phyloP scores from a whole-genome alignment of 2,888 invertebrate species.

The Papilio elwesi region DNA sequence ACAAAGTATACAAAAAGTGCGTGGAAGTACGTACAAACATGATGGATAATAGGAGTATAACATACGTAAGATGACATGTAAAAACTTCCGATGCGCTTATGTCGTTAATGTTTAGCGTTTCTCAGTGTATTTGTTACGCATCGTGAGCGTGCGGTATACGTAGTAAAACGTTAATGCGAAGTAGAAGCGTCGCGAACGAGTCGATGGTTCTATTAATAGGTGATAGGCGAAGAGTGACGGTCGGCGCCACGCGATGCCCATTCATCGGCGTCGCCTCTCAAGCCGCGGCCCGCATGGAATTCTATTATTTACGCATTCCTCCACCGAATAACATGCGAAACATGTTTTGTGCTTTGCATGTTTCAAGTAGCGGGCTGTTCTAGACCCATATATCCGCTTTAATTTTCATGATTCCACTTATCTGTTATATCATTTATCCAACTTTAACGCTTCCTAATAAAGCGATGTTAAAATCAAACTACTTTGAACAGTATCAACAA shows the following conservation, averaged over 20 bases:
- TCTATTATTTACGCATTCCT: slow-evolving; percentile 65
- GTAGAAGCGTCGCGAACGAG: slow-evolving; percentile 50
- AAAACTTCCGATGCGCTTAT: not conserved
- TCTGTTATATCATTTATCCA: too few relatives aligned
- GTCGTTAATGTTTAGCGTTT: slow-evolving; percentile 23
- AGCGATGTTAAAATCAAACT: too few relatives aligned
- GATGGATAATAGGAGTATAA: too few relatives aligned
- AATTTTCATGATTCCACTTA: not conserved
- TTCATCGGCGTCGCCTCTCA: slow-evolving; percentile 66
- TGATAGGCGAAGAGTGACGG: slow-evolving; percentile 60
- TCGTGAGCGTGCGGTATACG: slow-evolving; percentile 37
- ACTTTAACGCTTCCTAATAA: too few relatives aligned
- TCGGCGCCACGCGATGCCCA: slow-evolving; percentile 69
- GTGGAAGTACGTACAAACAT: not conserved
- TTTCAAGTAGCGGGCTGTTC: not conserved
- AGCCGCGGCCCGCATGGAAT: slow-evolving; percentile 55
- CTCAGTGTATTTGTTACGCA: slow-evolving; percentile 31
- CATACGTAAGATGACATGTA: not conserved
- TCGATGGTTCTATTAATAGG: slow-evolving; percentile 71
- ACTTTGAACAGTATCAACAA: too few relatives aligned
- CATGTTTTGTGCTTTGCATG: slow-evolving; percentile 32
- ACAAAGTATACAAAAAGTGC: not conserved
- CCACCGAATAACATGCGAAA: slow-evolving; percentile 39
- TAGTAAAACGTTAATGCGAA: slow-evolving; percentile 40
- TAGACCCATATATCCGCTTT: not conserved